Evolutionary conservation across 1,140 invertebrate species (phyloP).

Genomic region (Bombus superbus): DNA sequence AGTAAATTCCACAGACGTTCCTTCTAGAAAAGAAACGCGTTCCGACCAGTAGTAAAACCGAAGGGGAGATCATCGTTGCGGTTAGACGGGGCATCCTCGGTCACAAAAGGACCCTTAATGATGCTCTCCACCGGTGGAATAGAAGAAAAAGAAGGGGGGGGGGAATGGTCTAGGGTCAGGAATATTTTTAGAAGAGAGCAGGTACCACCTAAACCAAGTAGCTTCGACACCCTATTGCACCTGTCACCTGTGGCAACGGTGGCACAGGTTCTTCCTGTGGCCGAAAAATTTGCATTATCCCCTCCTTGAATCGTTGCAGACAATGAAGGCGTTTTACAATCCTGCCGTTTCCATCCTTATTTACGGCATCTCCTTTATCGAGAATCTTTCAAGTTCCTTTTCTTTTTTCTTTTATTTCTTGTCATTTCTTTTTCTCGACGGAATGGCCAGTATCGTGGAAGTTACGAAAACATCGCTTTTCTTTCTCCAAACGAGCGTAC

Average conservation of each 20-base stretch:
- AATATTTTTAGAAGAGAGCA: slow-evolving; percentile 72
- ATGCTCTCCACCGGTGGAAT: slow-evolving; percentile 46
- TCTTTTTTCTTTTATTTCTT: no score
- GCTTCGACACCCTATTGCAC: slow-evolving; percentile 71
- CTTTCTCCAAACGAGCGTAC: no score
- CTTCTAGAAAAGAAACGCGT: slow-evolving; percentile 13
- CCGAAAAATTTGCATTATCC: slow-evolving; percentile 72
- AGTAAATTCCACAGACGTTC: slow-evolving; percentile 28
- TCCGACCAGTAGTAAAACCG: slow-evolving; percentile 35
- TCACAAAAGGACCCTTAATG: slow-evolving; percentile 74
- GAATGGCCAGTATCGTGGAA: not conserved
- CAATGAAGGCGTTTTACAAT: slow-evolving; percentile 26
- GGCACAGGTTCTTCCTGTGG: slow-evolving; percentile 68
- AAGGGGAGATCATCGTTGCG: slow-evolving; percentile 51
- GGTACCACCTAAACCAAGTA: slow-evolving; percentile 64
- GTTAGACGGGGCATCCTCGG: slow-evolving; percentile 59
- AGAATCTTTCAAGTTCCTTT: no score
- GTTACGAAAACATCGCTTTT: rapidly evolving
- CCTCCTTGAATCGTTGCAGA: slow-evolving; percentile 30
- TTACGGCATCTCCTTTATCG: not conserved
- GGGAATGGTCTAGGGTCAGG: slow-evolving; percentile 70
- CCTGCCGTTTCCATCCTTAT: not conserved
- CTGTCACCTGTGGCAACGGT: slow-evolving; percentile 73
- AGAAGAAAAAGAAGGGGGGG: slow-evolving; percentile 60
- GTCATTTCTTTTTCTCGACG: not conserved